Evolutionary conservation across 1,140 invertebrate species (phyloP).

Genomic region (Drosophila erecta): DNA sequence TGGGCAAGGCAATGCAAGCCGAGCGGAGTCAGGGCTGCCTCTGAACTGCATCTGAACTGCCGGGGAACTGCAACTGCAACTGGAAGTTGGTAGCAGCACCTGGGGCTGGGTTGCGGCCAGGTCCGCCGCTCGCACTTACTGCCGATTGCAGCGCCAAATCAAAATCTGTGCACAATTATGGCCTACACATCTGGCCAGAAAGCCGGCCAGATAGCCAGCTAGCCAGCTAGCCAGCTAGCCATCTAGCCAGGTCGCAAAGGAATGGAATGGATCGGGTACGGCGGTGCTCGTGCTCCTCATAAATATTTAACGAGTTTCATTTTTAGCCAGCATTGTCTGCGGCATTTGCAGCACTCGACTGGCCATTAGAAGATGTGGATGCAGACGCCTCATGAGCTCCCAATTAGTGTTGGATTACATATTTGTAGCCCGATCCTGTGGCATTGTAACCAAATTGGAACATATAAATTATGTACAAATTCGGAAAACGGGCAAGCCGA

Average conservation of each 20-base stretch:
- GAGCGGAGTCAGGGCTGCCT: constrained; percentile 4
- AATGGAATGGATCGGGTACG: constrained; percentile 23
- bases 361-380: constrained; percentile 60
- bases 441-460: constrained; percentile 57
- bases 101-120: constrained; percentile 30
- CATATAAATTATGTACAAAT: constrained; percentile 59
- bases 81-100: constrained; percentile 44
- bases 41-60: constrained; percentile 25
- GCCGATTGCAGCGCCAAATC: constrained; percentile 61
- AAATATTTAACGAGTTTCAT: constrained; percentile 81
- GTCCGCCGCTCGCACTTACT: constrained; percentile 9
- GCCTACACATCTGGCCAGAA: constrained; percentile 69
- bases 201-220: neutral
- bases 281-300: constrained; percentile 78
- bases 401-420: constrained; percentile 81
- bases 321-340: constrained; percentile 58
- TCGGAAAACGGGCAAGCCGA: constrained; percentile 28
- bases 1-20: constrained; percentile 61
- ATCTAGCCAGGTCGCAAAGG: constrained; percentile 22
- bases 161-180: constrained; percentile 81
- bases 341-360: constrained; percentile 47
- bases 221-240: constrained; percentile 6
- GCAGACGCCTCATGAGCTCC: constrained; percentile 73
- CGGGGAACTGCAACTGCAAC: constrained; percentile 51
- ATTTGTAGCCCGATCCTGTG: constrained; percentile 61